Evolutionary conservation across 2,888 invertebrate species (phyloP), one percentile per base, ranked within the genome.

Genomic region (Idaea dimidiata): DNA sequence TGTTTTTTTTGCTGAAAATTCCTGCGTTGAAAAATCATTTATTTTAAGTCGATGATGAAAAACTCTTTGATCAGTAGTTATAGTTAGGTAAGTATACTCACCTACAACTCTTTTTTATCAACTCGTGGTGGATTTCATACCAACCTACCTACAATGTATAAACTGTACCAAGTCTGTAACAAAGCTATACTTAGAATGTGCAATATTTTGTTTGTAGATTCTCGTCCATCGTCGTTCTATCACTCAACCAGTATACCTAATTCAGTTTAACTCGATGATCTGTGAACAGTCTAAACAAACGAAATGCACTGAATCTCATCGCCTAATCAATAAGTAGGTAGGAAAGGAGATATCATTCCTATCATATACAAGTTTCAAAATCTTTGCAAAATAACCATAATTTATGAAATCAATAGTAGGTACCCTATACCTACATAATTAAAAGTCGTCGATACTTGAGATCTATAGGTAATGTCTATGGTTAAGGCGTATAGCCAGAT

Each of bases 251-350:
- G 71, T 73, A 72, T 73, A n/a, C n/a, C n/a, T n/a, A n/a, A 71
- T 67, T 63, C 64, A 63, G 66, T 64, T 4, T 64, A 68, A 65
- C 59, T 65, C 66, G 65, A 68, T 69, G 66, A 70, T 74, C 72
- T 69, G 61, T 59, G 57, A 59, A 18, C 60, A 69, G 68, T 63
- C 67, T 80, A 77, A 80, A 80, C 76, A 79, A 68, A 68, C 63
- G 69, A 71, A 72, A 72, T 70, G 75, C 72, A 72, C 72, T 75
- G 73, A 73, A 68, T 74, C 69, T 70, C 71, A 71, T 33, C 7
- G 7, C 33, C 10, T 43, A 5, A 43, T 43, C 43, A 10, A 24
- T 24, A 24, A 24, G 24, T 24, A 43, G 14, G 43, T 43, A 43
- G 43, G 43, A 10, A 32, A 10, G 32, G 6, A 43, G 43, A 43